phyloP scores from a whole-genome alignment of 2,797 vertebrate species.

The Enteromius paludinosus region DNA sequence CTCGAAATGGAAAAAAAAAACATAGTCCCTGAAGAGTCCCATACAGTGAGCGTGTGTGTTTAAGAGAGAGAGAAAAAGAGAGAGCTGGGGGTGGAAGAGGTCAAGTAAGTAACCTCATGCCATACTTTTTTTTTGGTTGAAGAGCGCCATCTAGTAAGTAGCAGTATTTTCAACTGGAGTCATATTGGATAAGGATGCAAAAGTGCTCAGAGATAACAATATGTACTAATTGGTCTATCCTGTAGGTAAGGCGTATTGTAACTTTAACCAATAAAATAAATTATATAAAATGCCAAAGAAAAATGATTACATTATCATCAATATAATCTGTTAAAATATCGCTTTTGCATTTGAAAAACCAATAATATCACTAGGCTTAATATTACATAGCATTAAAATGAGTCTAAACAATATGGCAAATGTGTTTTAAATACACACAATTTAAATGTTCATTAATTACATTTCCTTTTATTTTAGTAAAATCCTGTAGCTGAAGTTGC shows the following conservation, averaged over 20 bases:
- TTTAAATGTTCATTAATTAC: not conserved
- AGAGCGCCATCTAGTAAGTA: conserved; percentile 44
- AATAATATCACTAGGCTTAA: not conserved
- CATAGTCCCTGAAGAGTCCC: conserved; percentile 9
- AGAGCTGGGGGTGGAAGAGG: not conserved
- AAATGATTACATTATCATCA: not conserved
- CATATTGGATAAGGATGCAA: not conserved
- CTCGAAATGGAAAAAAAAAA: conserved; percentile 7
- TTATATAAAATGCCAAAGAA: not conserved
- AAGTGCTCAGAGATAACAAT: not conserved
- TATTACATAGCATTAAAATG: not conserved
- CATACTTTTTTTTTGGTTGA: conserved; percentile 14
- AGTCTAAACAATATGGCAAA: not conserved
- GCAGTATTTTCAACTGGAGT: not conserved
- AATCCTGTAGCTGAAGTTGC: not conserved
- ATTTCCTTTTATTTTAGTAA: not conserved
- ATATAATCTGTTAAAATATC: not conserved
- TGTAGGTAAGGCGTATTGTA: too few species aligned
- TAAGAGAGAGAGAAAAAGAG: not conserved
- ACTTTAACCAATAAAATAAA: not conserved
- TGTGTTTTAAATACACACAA: not conserved
- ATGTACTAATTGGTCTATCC: not conserved
- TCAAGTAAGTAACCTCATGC: not conserved
- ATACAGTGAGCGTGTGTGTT: not conserved
- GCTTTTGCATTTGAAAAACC: not conserved